Evolutionary conservation across 2,888 invertebrate species (phyloP).

Genomic region (Ptilodon capucinus): DNA sequence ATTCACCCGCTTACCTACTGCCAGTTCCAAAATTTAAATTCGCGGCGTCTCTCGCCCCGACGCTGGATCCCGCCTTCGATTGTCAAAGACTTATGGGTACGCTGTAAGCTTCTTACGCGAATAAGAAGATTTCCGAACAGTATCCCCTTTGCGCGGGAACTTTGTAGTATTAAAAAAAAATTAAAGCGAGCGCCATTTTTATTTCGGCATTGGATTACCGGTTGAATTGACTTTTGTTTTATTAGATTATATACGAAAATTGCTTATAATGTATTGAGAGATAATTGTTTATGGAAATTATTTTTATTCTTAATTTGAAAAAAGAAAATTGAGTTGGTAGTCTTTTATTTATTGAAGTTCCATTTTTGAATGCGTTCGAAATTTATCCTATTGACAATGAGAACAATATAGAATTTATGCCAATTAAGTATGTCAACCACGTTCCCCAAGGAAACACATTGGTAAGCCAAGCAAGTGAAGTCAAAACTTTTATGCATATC

Average conservation of each 20-base stretch:
- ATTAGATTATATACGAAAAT: background rate
- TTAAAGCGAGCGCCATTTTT: conserved; percentile 44
- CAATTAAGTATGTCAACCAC: too few relatives aligned
- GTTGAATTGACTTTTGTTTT: background rate
- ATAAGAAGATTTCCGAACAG: conserved; percentile 69
- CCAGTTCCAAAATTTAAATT: conserved; percentile 37
- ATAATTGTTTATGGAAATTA: too few relatives aligned
- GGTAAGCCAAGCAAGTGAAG: too few relatives aligned
- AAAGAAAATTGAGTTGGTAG: too few relatives aligned
- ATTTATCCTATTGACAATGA: too few relatives aligned
- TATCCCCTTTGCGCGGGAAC: conserved; percentile 56
- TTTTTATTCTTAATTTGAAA: too few relatives aligned
- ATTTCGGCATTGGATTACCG: conserved; percentile 22
- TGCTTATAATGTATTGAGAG: too few relatives aligned
- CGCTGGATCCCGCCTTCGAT: conserved; percentile 65
- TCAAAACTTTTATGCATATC: too few relatives aligned
- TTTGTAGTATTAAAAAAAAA: conserved; percentile 68
- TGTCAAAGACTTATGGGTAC: conserved; percentile 71
- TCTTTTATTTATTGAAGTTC: too few relatives aligned
- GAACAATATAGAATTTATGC: too few relatives aligned
- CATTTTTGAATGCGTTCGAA: too few relatives aligned
- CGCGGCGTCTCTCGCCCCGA: conserved; percentile 28
- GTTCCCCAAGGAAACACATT: too few relatives aligned
- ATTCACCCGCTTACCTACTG: background rate
- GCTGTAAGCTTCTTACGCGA: conserved; percentile 70